Percentiles rank a stretch among this genome's conserved stretches.
These are phyloP conservation scores for Momotus momota DNA, from an alignment of 2,797 vertebrate genomes.

Conservation along the genomic window DNA sequence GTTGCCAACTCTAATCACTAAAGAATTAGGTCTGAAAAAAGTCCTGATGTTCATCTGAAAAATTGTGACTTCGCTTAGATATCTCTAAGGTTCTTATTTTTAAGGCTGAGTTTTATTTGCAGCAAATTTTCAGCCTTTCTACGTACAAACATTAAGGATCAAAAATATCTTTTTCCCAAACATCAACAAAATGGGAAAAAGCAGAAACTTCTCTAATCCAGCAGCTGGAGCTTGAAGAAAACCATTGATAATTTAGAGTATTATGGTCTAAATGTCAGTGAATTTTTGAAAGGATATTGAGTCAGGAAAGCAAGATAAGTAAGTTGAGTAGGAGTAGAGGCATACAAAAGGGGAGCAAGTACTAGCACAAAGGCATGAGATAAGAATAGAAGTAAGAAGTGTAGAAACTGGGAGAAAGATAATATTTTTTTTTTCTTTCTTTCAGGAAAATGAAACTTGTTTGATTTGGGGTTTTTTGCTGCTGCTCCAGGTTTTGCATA, in stretches of 20 bases:
- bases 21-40: not conserved
- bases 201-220: not conserved
- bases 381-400: not conserved
- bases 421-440: not conserved
- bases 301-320: not conserved
- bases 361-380: not conserved
- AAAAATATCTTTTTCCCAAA: not conserved
- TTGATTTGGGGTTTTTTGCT: not conserved
- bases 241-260: not conserved
- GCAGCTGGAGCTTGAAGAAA: not conserved
- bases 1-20: not conserved
- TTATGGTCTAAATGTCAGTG: not conserved
- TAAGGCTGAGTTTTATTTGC: not conserved
- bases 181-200: not conserved
- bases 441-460: not conserved
- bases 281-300: not conserved
- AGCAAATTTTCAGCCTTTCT: not conserved
- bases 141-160: not conserved
- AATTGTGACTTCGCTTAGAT: not conserved
- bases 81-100: not conserved
- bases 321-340: not conserved
- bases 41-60: not conserved
- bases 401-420: not conserved
- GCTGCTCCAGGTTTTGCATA: not conserved
- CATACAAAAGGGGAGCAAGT: not conserved